Evolutionary conservation across 2,888 invertebrate species (phyloP).

Genomic region (Synanthedon formicaeformis): DNA sequence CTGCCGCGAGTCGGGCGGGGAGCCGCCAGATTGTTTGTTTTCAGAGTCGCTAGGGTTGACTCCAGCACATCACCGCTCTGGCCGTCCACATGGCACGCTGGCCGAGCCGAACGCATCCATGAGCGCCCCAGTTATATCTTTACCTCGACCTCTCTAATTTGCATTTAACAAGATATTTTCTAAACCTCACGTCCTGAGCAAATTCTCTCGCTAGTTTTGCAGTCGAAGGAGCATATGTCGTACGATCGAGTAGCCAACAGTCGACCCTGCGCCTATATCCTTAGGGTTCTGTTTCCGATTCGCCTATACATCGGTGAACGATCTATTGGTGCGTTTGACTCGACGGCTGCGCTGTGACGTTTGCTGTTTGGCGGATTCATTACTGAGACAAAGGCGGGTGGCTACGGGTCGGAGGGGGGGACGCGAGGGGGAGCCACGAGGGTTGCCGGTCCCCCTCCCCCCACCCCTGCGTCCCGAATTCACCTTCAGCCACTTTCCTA

Average conservation of each 20-base stretch:
- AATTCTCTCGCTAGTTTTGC: slow-evolving; percentile 18
- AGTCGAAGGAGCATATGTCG: slow-evolving; percentile 4
- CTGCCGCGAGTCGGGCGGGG: slow-evolving; percentile 44
- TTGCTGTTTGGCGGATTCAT: slow-evolving; percentile 67
- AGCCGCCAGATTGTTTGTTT: slow-evolving; percentile 44
- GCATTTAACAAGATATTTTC: slow-evolving; percentile 50
- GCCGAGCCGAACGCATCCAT: slow-evolving; percentile 6
- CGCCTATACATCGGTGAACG: slow-evolving; percentile 36
- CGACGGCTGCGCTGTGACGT: slow-evolving; percentile 58
- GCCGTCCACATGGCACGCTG: slow-evolving; percentile 5
- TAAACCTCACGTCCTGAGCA: slow-evolving; percentile 53
- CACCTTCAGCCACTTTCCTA: slow-evolving; percentile 57
- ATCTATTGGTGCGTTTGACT: slow-evolving; percentile 37
- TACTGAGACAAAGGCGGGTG: slow-evolving; percentile 58
- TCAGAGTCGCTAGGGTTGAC: slow-evolving; percentile 16
- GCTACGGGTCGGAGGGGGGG: slow-evolving; percentile 12
- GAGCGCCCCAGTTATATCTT: slow-evolving; percentile 31
- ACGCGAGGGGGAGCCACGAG: slow-evolving; percentile 20
- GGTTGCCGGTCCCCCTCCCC: slow-evolving; percentile 19
- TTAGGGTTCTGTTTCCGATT: slow-evolving; percentile 33
- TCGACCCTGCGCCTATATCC: not conserved
- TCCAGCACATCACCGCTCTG: slow-evolving; percentile 3
- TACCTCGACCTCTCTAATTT: slow-evolving; percentile 48
- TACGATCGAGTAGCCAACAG: slow-evolving; percentile 1
- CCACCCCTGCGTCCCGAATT: slow-evolving; percentile 8